Conservation (phyloP, 2,113 vertebrate genomes). For the Neoarius graeffei region DNA sequence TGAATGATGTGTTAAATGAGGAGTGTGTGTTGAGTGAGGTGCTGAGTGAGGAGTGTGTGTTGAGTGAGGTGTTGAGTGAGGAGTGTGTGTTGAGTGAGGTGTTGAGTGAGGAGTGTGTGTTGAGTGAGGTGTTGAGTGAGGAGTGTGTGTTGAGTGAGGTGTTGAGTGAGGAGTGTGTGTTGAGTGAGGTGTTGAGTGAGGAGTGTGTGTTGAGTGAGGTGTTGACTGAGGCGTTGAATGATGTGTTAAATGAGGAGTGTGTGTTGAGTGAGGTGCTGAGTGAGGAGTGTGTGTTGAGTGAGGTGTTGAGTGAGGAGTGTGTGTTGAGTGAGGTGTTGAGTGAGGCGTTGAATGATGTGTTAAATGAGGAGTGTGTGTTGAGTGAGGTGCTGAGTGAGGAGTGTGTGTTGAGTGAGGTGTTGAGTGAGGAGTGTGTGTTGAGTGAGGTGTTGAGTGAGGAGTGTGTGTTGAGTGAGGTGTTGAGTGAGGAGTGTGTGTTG, state of each 20-base stretch:
- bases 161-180: no score
- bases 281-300: not conserved
- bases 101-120: not conserved
- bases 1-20: no score
- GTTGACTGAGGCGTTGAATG: no score
- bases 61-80: not conserved
- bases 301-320: not conserved
- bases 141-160: no score
- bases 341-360: no score
- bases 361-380: not conserved
- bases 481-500: not conserved
- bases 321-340: not conserved
- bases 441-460: not conserved
- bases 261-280: not conserved
- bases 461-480: conserved; percentile 1
- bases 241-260: no score
- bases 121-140: no score
- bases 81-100: not conserved
- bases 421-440: not conserved
- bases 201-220: not conserved
- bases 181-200: not conserved
- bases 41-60: not conserved
- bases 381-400: not conserved
- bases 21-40: not conserved
- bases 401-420: not conserved